Conservation (phyloP, 1,140 invertebrate species). For the Eriosoma lanigerum region DNA sequence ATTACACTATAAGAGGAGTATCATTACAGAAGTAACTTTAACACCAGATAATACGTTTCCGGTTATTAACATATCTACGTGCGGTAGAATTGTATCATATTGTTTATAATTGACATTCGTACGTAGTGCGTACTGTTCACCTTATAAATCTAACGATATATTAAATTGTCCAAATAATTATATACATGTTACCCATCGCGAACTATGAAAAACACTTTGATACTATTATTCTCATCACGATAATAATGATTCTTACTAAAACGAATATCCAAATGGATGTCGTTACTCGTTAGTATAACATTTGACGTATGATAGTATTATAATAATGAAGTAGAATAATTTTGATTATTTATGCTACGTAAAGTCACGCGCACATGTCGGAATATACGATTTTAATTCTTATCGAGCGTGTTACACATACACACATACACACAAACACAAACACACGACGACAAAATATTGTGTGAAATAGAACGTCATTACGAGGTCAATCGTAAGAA, state of each 20-base stretch:
- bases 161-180: conserved; percentile 17
- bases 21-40: conserved; percentile 24
- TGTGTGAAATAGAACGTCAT: conserved; percentile 13
- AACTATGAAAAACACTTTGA: conserved; percentile 3
- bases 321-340: not conserved
- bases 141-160: not conserved
- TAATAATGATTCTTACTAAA: not conserved
- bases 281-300: not conserved
- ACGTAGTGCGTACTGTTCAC: not conserved
- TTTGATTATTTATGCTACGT: conserved; percentile 7
- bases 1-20: not conserved
- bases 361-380: not conserved
- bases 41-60: conserved; percentile 34
- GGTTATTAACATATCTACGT: conserved; percentile 33
- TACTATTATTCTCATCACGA: not conserved
- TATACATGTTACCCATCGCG: not conserved
- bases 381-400: conserved; percentile 11
- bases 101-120: conserved; percentile 21
- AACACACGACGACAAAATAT: not conserved
- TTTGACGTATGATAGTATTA: not conserved
- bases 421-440: no score
- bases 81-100: not conserved
- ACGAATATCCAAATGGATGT: no score
- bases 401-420: not conserved
- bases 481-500: conserved; percentile 31